Base-by-base conservation (phyloP, 2,797 vertebrate genomes). In the Acanthopagrus latus region DNA sequence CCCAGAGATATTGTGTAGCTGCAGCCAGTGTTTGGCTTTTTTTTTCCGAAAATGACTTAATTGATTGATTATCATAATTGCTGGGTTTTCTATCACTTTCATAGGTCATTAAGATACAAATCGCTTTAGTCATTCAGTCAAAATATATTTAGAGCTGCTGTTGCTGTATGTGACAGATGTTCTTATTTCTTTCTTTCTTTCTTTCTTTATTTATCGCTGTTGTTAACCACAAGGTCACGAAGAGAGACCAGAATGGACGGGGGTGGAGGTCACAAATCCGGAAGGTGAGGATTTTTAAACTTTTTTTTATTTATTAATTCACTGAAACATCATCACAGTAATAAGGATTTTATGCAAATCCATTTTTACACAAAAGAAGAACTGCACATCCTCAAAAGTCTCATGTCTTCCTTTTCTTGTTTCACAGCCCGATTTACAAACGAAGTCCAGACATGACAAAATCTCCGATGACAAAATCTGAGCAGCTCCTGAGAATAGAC, bases 381-480 rank as follows among this genome's bases (percentile, higher is more conserved):
- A 51, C 23, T 17, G 11, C 9, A 12, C 17, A 14, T 59, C 9
- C 46, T 3, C 27, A 2, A 59, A 21, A 21, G 47, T 6, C 27
- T 71, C 23, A 27, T 23, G 6, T 57, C 50, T 56, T 60, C 67
- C 5, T 48, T 33, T 66, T 59, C 71, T 71, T 70, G 9, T 56
- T 46, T 59, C 59, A 14, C 89, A 99, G 98, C 86, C 96, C 96
- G 5, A 94, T 98, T 90, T 95, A 96, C 86, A 99, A 97, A 90
- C 93, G 97, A 91, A 99, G 97, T 82, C 96, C 97, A 29, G 98
- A 99, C 88, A 97, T 98, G 94, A 99, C 98, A 44, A 99, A 99
- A 90, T 96, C 97, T 4, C 96, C 95, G 0, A 93, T 98, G 92
- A 99, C 95, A 0, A 99, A 99, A 86, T 99, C 98, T 7, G 98